Evolutionary conservation across 2,888 invertebrate genomes (phyloP), one percentile per base, ranked within the genome.

Genomic region (Cryptosula pallasiana): DNA sequence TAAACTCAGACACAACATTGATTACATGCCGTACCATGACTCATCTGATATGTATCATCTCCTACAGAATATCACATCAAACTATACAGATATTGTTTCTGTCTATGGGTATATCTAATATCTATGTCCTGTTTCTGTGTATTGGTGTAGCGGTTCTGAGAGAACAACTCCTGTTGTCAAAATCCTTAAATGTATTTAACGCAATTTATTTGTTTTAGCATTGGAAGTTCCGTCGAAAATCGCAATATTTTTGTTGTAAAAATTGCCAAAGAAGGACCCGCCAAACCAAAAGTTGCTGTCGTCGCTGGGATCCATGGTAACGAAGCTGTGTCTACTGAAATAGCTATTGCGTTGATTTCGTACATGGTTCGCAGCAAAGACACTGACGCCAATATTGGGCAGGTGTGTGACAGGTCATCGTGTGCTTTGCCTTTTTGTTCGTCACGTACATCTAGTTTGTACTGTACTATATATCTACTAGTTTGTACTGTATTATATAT

Each of bases 231-330:
- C 69, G 94, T 95, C 1, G 87, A 93, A 82, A 90, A 90, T 0
- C 87, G 94, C 74, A 91, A 95, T 72, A 87, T 99, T 35, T 94
- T 91, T 86, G 96, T 96, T 0, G 82, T 99, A 79, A 93, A 95
- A 82, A 89, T 99, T 25, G 32, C 35, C 3, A 16, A 13, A 5
- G 13, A 23, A 13, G 70, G 23, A 5, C 3, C 45, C 2, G 35
- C 32, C 2, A n/a, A 25, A n/a, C 36, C 45, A 9, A 70, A 32
- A 23, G 70, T 70, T 3, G 70, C 70, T 45, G 36, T 70, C 2
- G 25, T 99, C 72, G 98, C 92, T 72, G 94, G 94, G 84, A 94
- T 94, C 89, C 98, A 99, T 85, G 99, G 99, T 74, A 96, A 97
- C 83, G 98, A 94, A 86, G 92, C 92, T 1, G 94, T 99, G 35